These are phyloP conservation scores for Drosophila mauritiana DNA, from an alignment of 1,140 invertebrate genomes.

Conservation along the genomic window DNA sequence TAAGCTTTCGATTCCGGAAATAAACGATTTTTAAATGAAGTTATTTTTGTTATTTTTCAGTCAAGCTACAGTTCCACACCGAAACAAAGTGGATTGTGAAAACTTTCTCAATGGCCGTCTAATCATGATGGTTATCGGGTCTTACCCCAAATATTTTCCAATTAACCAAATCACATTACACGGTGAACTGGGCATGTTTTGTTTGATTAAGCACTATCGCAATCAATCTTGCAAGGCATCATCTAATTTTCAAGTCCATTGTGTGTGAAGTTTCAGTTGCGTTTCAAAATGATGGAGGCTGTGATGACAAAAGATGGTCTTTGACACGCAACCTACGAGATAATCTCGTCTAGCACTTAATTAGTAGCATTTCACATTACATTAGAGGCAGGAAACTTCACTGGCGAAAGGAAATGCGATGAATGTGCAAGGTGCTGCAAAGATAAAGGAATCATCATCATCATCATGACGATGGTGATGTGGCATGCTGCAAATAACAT, in stretches of 20 bases:
- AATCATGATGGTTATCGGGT: background rate
- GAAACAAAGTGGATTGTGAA: background rate
- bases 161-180: constrained; percentile 3
- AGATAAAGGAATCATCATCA: constrained; percentile 18
- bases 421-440: constrained; percentile 7
- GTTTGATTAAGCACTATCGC: constrained; percentile 30
- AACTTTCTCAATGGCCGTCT: background rate
- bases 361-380: constrained; percentile 32
- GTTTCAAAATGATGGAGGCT: background rate
- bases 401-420: background rate
- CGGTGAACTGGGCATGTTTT: constrained; percentile 5
- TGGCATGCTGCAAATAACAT: constrained; percentile 12
- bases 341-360: constrained; percentile 58
- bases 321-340: constrained; percentile 12
- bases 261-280: background rate
- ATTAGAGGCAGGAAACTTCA: background rate
- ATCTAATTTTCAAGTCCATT: constrained; percentile 20
- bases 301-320: background rate
- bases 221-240: constrained; percentile 12
- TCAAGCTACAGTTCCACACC: background rate
- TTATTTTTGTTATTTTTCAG: too few relatives aligned
- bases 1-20: too few relatives aligned
- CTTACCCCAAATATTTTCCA: background rate
- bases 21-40: too few relatives aligned
- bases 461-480: background rate